Evolutionary conservation across 2,113 vertebrate genomes (phyloP), one percentile per base, ranked within the genome.

Genomic region (Onychostruthus taczanowskii): DNA sequence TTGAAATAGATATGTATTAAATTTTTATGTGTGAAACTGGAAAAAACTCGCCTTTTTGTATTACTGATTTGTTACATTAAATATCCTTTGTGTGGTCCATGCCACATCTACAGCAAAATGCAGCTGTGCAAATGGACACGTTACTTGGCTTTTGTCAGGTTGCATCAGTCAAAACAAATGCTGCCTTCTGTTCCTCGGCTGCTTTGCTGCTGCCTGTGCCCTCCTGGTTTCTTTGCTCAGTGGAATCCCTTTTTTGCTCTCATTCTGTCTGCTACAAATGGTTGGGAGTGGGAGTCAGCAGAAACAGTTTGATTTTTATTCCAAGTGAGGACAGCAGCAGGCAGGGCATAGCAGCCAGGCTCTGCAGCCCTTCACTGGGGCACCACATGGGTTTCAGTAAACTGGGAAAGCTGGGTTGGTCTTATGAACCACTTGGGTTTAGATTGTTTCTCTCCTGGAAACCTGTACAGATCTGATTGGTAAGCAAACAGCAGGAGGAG

Each of bases 81-180:
- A 56, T 86, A 46, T 44, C 15, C n/a, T 90, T 84, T 74, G 47
- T 92, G 76, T 75, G 85, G 87, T 27, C 90, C 28, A 0, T 43
- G 85, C 79, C 68, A 61, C 31, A 31, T 70, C 44, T 31, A 30
- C 58, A 89, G 85, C 90, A 93, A 41, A 41, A 93, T 92, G 82
- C 94, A 95, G 94, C 90, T 97, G 95, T 97, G 94, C 72, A 74
- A 70, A 83, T n/a, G 88, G 92, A 66, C 88, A 81, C 5, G 0
- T 94, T 94, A 13, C 56, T 96, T 95, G 90, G 72, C 95, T 97
- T 95, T 96, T 97, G 94, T 97, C 94, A 96, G 90, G 47, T 95
- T 89, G 37, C 83, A 97, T 95, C 93, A 95, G 95, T 96, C 90
- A 92, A 78, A 93, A 95, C 84, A 90, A 96, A 78, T 58, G 88